Base-by-base conservation (phyloP, 2,797 vertebrate genomes). In the Capromys pilorides region DNA sequence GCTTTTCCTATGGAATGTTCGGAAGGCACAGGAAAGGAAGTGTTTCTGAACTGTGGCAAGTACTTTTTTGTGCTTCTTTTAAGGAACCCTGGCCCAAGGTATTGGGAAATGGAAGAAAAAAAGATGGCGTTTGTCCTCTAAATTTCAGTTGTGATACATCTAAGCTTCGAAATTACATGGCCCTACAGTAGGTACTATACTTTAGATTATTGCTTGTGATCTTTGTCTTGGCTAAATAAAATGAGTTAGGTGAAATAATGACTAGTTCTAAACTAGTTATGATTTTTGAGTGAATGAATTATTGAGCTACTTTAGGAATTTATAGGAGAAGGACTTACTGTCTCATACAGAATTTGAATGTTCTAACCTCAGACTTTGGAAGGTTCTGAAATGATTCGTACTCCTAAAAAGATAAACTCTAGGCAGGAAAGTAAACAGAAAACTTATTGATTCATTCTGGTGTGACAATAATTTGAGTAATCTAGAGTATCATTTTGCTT, bases 231-330 rank as follows among this genome's bases (percentile, higher is more conserved):
- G 57, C 84, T 93, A 26, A 33, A 6, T 94, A 49, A 94, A 78
- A n/a, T 66, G 88, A 91, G 57, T 24, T 91, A 10, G 54, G 81
- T 84, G 26, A 93, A 83, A 66, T 88, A 94, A 62, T 85, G 67
- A 11, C 54, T 79, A 33, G 24, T 92, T 24, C 71, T 66, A 51
- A 5, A 88, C 31, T 39, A 57, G 54, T 36, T 92, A 77, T 4
- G 3, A 8, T 24, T 92, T 89, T 86, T 86, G 22, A 86, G 69
- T 81, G 16, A 91, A 14, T 93, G 54, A 36, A 36, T 88, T 69
- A 54, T 57, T 93, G 83, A 86, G 61, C 39, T 86, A 36, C 64
- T 66, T 94, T 83, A 89, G 78, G n/a, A 31, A 54, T 82, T 93
- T 90, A n/a, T n/a, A 67, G 54, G 79, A 90, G 64, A 24, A 87